Conservation (phyloP, 2,888 invertebrate species). For the Thereva nobilitata region DNA sequence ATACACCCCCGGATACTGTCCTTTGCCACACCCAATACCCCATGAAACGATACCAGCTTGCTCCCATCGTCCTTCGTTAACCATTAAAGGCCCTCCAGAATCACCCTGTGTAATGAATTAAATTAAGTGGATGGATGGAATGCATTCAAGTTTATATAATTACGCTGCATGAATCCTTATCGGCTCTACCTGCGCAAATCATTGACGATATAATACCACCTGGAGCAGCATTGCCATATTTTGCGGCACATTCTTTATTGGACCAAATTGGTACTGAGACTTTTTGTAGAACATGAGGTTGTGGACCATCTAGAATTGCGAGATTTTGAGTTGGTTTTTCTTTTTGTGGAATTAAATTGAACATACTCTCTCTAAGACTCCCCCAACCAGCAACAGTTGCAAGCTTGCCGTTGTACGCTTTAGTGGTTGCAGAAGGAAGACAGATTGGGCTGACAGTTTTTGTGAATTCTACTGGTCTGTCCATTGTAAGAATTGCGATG, state of each 20-base stretch:
- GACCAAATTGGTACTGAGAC: slow-evolving; percentile 84
- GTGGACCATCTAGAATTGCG: slow-evolving; percentile 70
- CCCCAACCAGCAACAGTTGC: slow-evolving; percentile 91
- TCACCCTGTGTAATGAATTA: slow-evolving; percentile 68
- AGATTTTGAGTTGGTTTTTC: slow-evolving; percentile 24
- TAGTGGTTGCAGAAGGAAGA: slow-evolving; percentile 63
- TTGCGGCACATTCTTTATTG: slow-evolving; percentile 74
- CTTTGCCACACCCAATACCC: slow-evolving; percentile 91
- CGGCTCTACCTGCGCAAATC: slow-evolving; percentile 83
- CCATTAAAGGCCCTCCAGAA: slow-evolving; percentile 86
- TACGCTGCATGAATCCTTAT: slow-evolving; percentile 88
- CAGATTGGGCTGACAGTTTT: slow-evolving; percentile 78
- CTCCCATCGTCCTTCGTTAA: slow-evolving; percentile 75
- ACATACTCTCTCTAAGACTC: slow-evolving; percentile 75
- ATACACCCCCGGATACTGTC: slow-evolving; percentile 89
- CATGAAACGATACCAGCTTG: slow-evolving; percentile 89
- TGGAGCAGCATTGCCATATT: slow-evolving; percentile 82
- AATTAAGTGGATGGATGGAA: background rate
- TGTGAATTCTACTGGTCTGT: slow-evolving; percentile 73
- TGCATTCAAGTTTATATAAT: slow-evolving; percentile 44
- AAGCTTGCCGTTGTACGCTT: slow-evolving; percentile 69
- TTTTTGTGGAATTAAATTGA: slow-evolving; percentile 9
- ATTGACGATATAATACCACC: slow-evolving; percentile 88
- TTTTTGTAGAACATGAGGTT: slow-evolving; percentile 79
- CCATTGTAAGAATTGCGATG: slow-evolving; percentile 77